Percentiles rank a stretch among this genome's conserved stretches.
These are phyloP conservation scores for Tretioscincus oriximinensis DNA, from an alignment of 2,113 vertebrate genomes.

Conservation along the genomic window DNA sequence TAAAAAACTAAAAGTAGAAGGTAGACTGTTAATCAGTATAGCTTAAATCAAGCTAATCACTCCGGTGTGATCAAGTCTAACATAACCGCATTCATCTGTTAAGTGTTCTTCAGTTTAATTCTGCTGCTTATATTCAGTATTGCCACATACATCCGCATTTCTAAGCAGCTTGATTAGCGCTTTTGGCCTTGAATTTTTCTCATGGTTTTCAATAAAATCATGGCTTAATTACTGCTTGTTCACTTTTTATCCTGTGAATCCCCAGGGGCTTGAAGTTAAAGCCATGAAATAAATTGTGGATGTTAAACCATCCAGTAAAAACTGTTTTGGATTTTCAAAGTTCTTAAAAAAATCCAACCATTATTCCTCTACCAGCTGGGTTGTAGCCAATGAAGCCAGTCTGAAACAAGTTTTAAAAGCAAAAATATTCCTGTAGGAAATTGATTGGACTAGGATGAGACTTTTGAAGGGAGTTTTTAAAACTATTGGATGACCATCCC, in stretches of 20 bases:
- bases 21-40: background rate
- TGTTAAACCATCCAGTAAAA: background rate
- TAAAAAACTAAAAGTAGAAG: background rate
- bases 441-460: background rate
- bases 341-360: background rate
- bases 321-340: background rate
- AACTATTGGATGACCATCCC: background rate
- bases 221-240: slow-evolving; percentile 39
- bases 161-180: background rate
- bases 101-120: background rate
- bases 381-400: background rate
- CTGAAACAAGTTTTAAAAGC: background rate
- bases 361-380: background rate
- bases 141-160: background rate
- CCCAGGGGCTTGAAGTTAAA: background rate
- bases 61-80: background rate
- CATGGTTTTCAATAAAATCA: slow-evolving; percentile 5
- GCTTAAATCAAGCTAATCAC: background rate
- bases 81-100: background rate
- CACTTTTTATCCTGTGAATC: background rate
- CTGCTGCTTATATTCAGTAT: background rate
- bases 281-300: slow-evolving; percentile 1
- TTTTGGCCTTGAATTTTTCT: background rate
- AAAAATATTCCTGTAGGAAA: background rate
- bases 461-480: background rate